These are phyloP conservation scores for Anguilla marmorata DNA, from an alignment of 2,797 vertebrate species.

Conservation along the genomic window DNA sequence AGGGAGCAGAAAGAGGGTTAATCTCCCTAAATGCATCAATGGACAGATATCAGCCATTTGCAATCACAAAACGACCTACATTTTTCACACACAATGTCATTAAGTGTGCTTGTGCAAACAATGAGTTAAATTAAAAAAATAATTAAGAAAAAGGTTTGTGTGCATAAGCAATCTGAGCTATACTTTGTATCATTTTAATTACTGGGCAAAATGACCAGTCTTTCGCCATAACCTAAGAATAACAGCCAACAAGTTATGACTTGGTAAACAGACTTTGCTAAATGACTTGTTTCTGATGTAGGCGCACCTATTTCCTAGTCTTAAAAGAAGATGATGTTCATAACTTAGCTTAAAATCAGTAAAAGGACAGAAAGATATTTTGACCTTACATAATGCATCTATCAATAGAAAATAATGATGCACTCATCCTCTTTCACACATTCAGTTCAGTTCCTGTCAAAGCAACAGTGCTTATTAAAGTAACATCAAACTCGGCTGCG, in stretches of 20 bases:
- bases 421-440: background rate
- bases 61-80: background rate
- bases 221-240: background rate
- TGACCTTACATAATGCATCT: background rate
- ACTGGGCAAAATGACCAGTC: background rate
- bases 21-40: background rate
- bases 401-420: background rate
- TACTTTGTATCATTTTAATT: background rate
- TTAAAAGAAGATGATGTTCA: background rate
- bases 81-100: background rate
- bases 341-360: background rate
- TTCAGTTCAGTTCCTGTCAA: background rate
- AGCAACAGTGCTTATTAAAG: background rate
- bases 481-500: background rate
- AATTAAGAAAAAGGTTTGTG: too few relatives aligned
- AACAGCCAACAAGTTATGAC: background rate
- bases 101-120: background rate
- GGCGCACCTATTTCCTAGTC: background rate
- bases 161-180: background rate
- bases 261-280: background rate
- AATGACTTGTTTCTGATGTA: background rate
- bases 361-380: background rate
- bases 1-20: background rate
- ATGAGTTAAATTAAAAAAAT: background rate
- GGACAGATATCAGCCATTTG: background rate